phyloP scores from a whole-genome alignment of 1,140 invertebrate genomes.

The Brachionus calyciflorus region DNA sequence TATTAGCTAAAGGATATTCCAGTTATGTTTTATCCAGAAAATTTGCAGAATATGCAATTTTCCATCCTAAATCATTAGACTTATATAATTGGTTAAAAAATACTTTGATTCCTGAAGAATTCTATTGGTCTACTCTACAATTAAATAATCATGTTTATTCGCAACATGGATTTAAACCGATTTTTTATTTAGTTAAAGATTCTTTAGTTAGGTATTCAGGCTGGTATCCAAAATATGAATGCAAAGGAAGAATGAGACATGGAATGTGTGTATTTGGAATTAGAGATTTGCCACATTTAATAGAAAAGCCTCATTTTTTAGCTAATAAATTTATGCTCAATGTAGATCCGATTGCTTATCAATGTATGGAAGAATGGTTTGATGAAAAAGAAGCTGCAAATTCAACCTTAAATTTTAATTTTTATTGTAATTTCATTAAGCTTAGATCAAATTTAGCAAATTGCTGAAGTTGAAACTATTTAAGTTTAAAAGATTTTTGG shows the following conservation, averaged over 20 bases:
- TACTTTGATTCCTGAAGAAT: conserved; percentile 53
- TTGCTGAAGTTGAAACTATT: too few relatives aligned
- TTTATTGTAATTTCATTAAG: too few relatives aligned
- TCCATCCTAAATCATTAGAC: conserved; percentile 48
- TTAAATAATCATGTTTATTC: conserved; percentile 50
- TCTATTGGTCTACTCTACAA: conserved; percentile 54
- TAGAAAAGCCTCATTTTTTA: conserved; percentile 50
- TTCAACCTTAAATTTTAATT: too few relatives aligned
- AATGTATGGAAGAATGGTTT: conserved; percentile 54
- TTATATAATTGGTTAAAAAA: conserved; percentile 51
- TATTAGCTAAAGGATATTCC: conserved; percentile 52
- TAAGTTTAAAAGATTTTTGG: too few relatives aligned
- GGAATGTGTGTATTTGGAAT: conserved; percentile 53
- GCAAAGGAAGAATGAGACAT: conserved; percentile 34
- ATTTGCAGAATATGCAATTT: conserved; percentile 51
- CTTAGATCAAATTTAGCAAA: too few relatives aligned
- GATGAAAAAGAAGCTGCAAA: too few relatives aligned
- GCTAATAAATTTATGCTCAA: conserved; percentile 57
- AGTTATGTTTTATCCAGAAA: conserved; percentile 51
- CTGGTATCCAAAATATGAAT: conserved; percentile 9
- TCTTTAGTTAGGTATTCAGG: background rate
- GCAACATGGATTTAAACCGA: conserved; percentile 52
- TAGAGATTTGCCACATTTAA: conserved; percentile 51
- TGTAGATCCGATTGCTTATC: conserved; percentile 50
- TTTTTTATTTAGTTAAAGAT: conserved; percentile 1